Evolutionary conservation across 2,797 vertebrate species (phyloP).

Genomic region (Danio choprae): DNA sequence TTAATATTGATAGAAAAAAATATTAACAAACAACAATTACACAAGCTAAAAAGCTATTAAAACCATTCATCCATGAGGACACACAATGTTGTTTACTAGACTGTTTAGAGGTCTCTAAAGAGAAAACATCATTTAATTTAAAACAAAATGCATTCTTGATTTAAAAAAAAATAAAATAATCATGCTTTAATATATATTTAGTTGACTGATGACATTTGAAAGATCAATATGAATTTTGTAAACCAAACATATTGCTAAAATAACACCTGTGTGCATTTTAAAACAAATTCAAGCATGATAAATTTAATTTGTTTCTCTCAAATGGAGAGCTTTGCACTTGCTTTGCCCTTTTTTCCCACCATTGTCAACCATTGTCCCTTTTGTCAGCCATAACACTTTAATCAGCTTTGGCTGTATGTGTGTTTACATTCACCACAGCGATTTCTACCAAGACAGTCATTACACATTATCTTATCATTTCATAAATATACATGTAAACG

Average conservation of each 20-base stretch:
- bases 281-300: background rate
- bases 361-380: slow-evolving; percentile 27
- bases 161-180: background rate
- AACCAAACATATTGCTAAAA: background rate
- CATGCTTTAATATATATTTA: background rate
- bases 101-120: background rate
- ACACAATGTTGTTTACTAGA: background rate
- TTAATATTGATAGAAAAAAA: background rate
- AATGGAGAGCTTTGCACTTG: slow-evolving; percentile 9
- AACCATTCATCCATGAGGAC: background rate
- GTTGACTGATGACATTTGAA: too few relatives aligned
- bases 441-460: slow-evolving; percentile 56
- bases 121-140: background rate
- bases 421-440: slow-evolving; percentile 49
- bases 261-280: background rate
- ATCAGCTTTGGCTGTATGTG: slow-evolving; percentile 47
- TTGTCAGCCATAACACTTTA: slow-evolving; percentile 33
- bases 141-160: background rate
- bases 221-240: background rate
- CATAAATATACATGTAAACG: slow-evolving; percentile 63
- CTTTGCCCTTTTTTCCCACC: slow-evolving; percentile 34
- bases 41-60: background rate
- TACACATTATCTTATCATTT: slow-evolving; percentile 69
- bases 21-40: background rate
- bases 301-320: background rate